Percentiles rank a stretch among this genome's conserved stretches.
Conservation (phyloP, 2,888 invertebrate genomes). For the Macrophya alboannulata region DNA sequence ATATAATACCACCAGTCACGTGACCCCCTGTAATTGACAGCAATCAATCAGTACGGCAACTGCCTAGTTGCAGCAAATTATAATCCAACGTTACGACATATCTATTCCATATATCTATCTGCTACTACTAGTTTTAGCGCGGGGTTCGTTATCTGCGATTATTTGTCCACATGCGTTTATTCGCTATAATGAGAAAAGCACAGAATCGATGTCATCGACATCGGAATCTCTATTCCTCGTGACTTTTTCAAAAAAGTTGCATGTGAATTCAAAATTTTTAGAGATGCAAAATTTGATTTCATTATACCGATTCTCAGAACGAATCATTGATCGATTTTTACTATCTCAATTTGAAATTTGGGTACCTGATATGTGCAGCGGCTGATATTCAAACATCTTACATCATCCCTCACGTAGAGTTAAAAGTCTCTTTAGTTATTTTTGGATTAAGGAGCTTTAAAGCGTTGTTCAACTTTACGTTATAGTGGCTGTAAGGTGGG, state of each 20-base stretch:
- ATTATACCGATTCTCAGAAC: background rate
- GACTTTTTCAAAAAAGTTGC: background rate
- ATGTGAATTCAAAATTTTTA: background rate
- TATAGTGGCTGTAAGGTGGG: slow-evolving; percentile 29
- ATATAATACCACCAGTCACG: slow-evolving; percentile 12
- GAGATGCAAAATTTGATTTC: too few relatives aligned
- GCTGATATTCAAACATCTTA: background rate
- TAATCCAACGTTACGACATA: slow-evolving; percentile 35
- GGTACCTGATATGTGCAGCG: background rate
- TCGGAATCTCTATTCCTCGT: background rate
- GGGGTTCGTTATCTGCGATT: background rate
- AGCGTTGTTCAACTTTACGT: slow-evolving; percentile 37
- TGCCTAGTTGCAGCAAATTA: slow-evolving; percentile 40
- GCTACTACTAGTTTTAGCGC: background rate
- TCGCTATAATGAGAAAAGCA: background rate
- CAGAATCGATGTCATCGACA: background rate
- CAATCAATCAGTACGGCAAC: slow-evolving; percentile 46
- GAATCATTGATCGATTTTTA: background rate
- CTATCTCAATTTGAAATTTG: background rate
- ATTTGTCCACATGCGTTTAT: background rate
- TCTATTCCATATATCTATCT: background rate
- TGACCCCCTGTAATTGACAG: slow-evolving; percentile 46
- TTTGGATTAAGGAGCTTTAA: slow-evolving; percentile 35
- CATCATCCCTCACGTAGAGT: background rate
- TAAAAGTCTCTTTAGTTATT: background rate